Conservation (phyloP, 2,113 vertebrate species). For the Enhydra lutris region DNA sequence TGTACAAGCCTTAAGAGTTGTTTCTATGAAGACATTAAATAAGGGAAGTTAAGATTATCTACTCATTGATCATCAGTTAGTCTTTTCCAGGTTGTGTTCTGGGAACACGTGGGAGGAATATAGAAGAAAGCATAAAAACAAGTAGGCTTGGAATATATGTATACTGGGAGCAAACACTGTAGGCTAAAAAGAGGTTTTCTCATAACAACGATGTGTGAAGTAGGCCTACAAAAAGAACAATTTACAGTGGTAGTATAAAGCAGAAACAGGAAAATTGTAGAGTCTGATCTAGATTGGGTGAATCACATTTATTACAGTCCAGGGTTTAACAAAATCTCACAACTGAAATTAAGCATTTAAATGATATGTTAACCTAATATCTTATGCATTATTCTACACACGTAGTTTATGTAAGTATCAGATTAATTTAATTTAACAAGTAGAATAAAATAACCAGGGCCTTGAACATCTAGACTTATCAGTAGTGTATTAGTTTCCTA, state of each 20-base stretch:
- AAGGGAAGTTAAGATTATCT: not conserved
- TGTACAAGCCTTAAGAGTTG: not conserved
- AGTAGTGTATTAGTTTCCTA: not conserved
- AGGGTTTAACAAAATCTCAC: not conserved
- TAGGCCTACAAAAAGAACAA: not conserved
- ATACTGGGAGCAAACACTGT: not conserved
- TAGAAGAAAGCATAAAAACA: not conserved
- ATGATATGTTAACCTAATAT: not conserved
- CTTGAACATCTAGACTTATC: not conserved
- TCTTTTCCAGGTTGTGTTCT: not conserved
- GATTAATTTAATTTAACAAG: not conserved
- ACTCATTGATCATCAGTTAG: not conserved
- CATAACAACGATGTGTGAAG: not conserved
- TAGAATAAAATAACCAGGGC: not conserved
- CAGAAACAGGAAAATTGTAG: not conserved
- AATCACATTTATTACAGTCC: not conserved
- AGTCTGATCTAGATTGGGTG: not conserved
- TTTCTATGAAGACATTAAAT: not conserved
- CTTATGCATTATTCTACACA: not conserved
- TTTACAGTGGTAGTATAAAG: not conserved
- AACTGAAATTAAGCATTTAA: not conserved
- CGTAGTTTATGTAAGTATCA: not conserved
- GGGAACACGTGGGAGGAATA: not conserved
- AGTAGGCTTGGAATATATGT: not conserved
- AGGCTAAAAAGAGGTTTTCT: not conserved